These are phyloP conservation scores for Ibidorhyncha struthersii DNA, from an alignment of 2,113 vertebrate genomes.

Conservation along the genomic window DNA sequence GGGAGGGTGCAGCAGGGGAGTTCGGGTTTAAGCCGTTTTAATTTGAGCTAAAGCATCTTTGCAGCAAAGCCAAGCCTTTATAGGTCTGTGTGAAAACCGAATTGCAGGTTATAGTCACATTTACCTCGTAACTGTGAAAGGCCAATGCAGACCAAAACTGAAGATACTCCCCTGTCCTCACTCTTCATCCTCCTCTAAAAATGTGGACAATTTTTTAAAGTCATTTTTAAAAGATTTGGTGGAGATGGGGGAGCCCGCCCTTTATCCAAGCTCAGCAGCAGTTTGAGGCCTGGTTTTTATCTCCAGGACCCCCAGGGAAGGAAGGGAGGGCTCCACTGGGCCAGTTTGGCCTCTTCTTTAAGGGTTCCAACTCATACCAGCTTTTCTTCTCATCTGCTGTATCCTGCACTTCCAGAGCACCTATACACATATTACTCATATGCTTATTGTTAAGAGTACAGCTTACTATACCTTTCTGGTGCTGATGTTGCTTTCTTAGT, in stretches of 20 bases:
- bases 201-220: background rate
- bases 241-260: background rate
- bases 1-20: background rate
- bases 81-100: background rate
- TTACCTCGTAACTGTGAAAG: background rate
- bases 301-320: background rate
- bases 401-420: background rate
- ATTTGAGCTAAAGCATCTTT: background rate
- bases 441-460: background rate
- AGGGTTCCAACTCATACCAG: background rate
- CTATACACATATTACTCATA: background rate
- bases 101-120: background rate
- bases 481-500: background rate
- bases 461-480: constrained; percentile 3
- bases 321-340: background rate
- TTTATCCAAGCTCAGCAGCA: background rate
- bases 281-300: background rate
- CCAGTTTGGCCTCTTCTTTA: background rate
- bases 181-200: background rate
- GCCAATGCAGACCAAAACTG: background rate
- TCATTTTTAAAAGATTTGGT: background rate
- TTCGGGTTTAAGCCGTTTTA: background rate
- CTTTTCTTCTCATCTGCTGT: background rate
- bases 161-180: background rate
- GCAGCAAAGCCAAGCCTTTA: background rate